Evolutionary conservation across 2,888 invertebrate species (phyloP).

Genomic region (Ptycholaimellus sp.): DNA sequence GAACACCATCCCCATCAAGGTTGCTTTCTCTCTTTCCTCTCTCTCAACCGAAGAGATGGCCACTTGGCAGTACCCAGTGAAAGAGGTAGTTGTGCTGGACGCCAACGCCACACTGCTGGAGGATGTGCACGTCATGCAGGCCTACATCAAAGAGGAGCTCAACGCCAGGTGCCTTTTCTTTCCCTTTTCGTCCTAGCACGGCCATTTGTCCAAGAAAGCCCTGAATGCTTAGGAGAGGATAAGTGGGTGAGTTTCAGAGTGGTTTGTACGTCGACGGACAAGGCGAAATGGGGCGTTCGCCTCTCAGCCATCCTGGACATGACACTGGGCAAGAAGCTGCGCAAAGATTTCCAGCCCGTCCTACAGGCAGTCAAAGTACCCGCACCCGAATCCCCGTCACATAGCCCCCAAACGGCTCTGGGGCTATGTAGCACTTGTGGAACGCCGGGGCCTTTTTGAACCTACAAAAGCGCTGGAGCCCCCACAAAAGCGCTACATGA

Average conservation of each 20-base stretch:
- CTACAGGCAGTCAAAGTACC: neutral
- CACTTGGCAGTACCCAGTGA: conserved; percentile 50
- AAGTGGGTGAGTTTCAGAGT: conserved; percentile 51
- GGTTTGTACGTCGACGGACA: conserved; percentile 61
- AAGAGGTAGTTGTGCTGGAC: conserved; percentile 80
- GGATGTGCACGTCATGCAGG: conserved; percentile 51
- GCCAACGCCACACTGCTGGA: conserved; percentile 50
- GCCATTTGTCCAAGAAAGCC: no score
- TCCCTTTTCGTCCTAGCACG: no score
- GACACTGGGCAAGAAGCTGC: neutral
- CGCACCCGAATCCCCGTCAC: neutral
- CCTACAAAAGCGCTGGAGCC: no score
- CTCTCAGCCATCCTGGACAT: conserved; percentile 32
- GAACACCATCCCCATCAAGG: conserved; percentile 69
- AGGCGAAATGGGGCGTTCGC: conserved; percentile 66
- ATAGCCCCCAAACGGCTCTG: no score
- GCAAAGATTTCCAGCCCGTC: neutral
- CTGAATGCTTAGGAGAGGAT: no score
- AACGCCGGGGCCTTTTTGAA: no score
- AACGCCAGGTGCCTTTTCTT: conserved; percentile 40
- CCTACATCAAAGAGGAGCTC: conserved; percentile 69
- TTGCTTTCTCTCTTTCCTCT: conserved; percentile 12
- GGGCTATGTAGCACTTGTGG: no score
- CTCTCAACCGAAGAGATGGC: neutral
- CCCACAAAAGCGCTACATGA: no score